phyloP scores from a whole-genome alignment of 30 jellyfish, hydroid and myxozoan species.

The Hydractinia symbiolongicarpus region DNA sequence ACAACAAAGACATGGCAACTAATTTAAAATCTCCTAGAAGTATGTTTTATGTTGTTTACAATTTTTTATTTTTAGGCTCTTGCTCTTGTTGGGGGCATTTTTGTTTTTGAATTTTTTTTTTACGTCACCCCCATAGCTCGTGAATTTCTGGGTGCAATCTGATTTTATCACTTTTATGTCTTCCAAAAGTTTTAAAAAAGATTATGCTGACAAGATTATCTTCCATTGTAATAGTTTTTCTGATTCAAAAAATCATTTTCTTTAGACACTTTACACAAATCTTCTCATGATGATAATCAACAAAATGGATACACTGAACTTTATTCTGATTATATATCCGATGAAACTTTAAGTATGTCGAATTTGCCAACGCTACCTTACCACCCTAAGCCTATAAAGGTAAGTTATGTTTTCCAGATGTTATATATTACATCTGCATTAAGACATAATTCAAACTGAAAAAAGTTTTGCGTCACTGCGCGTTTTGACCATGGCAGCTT shows the following conservation, averaged over 20 bases:
- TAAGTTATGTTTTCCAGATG: neutral
- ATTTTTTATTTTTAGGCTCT: neutral
- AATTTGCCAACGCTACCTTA: conserved; percentile 54
- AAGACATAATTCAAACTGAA: too few relatives aligned
- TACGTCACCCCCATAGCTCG: too few relatives aligned
- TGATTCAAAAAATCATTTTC: neutral
- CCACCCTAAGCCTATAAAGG: conserved; percentile 82
- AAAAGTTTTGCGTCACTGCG: too few relatives aligned
- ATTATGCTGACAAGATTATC: too few relatives aligned
- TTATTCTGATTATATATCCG: conserved; percentile 42
- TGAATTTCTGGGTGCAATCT: too few relatives aligned
- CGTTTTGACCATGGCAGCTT: too few relatives aligned
- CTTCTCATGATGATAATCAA: neutral
- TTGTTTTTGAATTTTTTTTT: too few relatives aligned
- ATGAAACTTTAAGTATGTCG: conserved; percentile 41
- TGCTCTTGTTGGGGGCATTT: too few relatives aligned
- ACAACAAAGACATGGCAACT: conserved; percentile 18
- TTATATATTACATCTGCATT: too few relatives aligned
- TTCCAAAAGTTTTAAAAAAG: too few relatives aligned
- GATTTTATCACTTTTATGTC: too few relatives aligned
- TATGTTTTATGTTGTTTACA: neutral
- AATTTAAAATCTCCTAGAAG: conserved; percentile 28
- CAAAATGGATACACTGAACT: neutral
- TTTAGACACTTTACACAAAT: conserved; percentile 3
- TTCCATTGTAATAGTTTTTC: too few relatives aligned